These are phyloP conservation scores for Meloidogyne exigua DNA, from an alignment of 1,140 invertebrate genomes.

Conservation along the genomic window DNA sequence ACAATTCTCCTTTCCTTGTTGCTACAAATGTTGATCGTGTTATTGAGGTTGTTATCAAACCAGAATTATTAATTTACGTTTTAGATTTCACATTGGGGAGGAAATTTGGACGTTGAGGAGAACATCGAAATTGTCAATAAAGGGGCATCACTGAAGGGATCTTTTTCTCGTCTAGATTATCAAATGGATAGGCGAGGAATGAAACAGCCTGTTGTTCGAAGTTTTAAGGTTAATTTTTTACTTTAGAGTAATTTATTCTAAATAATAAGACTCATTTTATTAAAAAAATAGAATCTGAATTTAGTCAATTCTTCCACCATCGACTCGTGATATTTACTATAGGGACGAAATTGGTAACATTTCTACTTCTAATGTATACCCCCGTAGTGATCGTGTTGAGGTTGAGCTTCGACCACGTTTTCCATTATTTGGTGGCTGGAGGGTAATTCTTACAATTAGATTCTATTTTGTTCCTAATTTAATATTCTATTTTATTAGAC, in stretches of 20 bases:
- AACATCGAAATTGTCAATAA: constrained; percentile 84
- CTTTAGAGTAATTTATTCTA: not conserved
- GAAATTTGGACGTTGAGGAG: constrained; percentile 92
- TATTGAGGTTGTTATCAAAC: constrained; percentile 78
- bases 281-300: constrained; percentile 41
- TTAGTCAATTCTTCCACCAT: constrained; percentile 81
- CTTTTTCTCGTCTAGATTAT: constrained; percentile 62
- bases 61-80: not conserved
- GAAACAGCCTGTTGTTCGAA: constrained; percentile 53
- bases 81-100: constrained; percentile 85
- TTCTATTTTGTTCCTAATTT: not conserved
- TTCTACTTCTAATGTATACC: constrained; percentile 87
- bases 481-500: constrained; percentile 71
- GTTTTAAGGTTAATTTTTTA: constrained; percentile 49
- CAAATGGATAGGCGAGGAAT: constrained; percentile 57
- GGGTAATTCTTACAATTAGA: not conserved
- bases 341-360: constrained; percentile 98
- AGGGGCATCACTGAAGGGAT: constrained; percentile 75
- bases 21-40: constrained; percentile 79
- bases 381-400: constrained; percentile 79
- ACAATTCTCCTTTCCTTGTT: constrained; percentile 89
- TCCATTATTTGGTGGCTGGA: constrained; percentile 95
- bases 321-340: constrained; percentile 86
- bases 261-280: too few relatives aligned
- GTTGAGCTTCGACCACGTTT: constrained; percentile 89